Base-by-base conservation (phyloP, 2,888 invertebrate genomes). In the Terebella lapidaria region DNA sequence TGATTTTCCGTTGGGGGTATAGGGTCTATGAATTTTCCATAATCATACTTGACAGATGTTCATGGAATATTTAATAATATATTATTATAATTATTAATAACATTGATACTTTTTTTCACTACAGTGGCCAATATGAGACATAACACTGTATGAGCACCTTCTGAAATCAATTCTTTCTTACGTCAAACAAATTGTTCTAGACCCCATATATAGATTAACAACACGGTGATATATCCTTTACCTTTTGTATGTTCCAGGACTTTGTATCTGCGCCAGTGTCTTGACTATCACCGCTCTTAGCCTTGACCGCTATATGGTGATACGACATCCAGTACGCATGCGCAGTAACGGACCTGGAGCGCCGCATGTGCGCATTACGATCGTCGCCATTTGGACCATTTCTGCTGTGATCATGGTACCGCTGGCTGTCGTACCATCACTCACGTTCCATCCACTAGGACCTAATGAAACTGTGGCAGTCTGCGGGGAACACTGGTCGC, bases 281-380 rank as follows among this genome's bases (percentile, higher is more conserved):
- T 89, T 90, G 76, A 90, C 90, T 1, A 89, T 90, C 71, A 89
- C 88, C 1, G 88, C 88, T 0, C 89, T 90, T 89, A 88, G 89
- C 3, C 84, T 90, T 60, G 90, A 90, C 80, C 84, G 90, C 55
- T 78, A 76, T 65, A 63, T 77, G 24, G 90, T 89, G 57, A 89
- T 90, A 73, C 86, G 88, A 28, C 88, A 88, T 74, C 89, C 89
- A 0, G 86, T 90, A 64, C 85, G 87, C 0, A 86, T 88, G 67
- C 85, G 88, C 35, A n/a, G n/a, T n/a, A 86, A 87, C 75, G 85
- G 88, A 76, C 87, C 89, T 57, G 89, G 87, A 58, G 82, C 54
- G 0, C 18, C 26, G 25, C 29, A 58, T 52, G 61, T 59, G 24
- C 56, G 53, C 5, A 35, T 26, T 22, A 51, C 60, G 57, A 52